phyloP scores from a whole-genome alignment of 2,797 vertebrate species.

The Chelonia mydas region DNA sequence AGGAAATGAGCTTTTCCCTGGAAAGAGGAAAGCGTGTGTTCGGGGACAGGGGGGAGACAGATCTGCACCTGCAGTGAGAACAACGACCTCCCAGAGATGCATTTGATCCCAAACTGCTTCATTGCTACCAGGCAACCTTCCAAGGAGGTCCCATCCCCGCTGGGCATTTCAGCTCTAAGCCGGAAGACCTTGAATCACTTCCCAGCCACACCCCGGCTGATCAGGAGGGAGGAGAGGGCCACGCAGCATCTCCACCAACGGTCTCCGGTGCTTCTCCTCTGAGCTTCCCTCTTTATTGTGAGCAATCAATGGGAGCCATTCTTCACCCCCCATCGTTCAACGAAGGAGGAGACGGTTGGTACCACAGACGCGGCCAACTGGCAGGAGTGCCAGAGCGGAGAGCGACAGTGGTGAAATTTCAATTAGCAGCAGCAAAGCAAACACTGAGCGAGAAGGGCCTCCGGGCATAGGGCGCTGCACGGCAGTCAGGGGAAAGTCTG shows the following conservation, averaged over 20 bases:
- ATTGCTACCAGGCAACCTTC: not conserved
- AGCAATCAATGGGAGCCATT: slow-evolving; percentile 75
- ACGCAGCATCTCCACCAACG: not conserved
- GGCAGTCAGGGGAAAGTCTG: not conserved
- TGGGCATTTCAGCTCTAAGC: not conserved
- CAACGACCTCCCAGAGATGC: not conserved
- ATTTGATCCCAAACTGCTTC: too few species aligned
- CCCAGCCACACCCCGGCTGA: not conserved
- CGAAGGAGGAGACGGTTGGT: rapidly evolving
- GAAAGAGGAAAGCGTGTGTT: not conserved
- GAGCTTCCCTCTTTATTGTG: not conserved
- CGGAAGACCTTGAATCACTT: not conserved
- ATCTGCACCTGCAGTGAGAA: not conserved
- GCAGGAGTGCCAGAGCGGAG: rapidly evolving
- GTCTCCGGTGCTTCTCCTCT: not conserved
- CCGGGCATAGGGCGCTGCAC: not conserved
- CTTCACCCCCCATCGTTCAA: slow-evolving; percentile 43
- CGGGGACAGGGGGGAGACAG: not conserved
- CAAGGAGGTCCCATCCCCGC: not conserved
- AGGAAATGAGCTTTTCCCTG: not conserved
- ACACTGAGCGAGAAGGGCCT: not conserved
- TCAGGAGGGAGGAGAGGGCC: not conserved
- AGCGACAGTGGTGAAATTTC: not conserved
- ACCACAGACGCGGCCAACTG: not conserved
- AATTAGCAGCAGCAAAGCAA: not conserved